Base-by-base conservation (phyloP, 1,140 invertebrate genomes). In the Antheraea mylitta region DNA sequence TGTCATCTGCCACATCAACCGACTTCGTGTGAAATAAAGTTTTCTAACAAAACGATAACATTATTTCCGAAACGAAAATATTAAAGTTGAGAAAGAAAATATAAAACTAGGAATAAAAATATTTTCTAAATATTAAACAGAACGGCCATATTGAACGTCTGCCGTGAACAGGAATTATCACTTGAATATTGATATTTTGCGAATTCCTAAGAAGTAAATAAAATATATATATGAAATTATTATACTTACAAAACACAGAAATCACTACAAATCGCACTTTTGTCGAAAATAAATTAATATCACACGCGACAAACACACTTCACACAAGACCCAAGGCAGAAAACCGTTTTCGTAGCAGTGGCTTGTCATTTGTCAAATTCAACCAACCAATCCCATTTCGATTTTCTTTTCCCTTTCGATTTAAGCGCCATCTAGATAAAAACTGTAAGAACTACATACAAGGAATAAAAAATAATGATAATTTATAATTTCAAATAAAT, bases 91-190 rank as follows among this genome's bases (percentile, higher is more conserved):
- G 37, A 37, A 63, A 37, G 30, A 6, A 30, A 36, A n/a, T n/a
- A 37, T 63, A 63, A 63, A 37, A 37, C 30, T 7, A n/a, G 13
- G 3, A 48, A 58, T 65, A 53, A 53, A 68, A 70, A 67, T 58
- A 68, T 45, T 67, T 64, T 45, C 66, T 75, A 83, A 82, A 83
- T 86, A 85, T 75, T 83, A 77, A 85, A 70, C 72, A 80, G 83
- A 89, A 90, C 89, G 88, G 89, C 89, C 89, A 91, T 91, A 91
- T 91, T 91, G 89, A 89, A 88, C 85, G 74, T 66, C 74, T 76
- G 73, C 66, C 77, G 76, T 76, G 80, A 77, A 75, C 72, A 67
- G 77, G 48, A 36, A 59, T 66, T 66, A 58, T n/a, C n/a, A 37
- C 9, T 37, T 13, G 38, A 59, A 66, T 66, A 66, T 7, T 66